Percentiles rank a stretch among this genome's conserved stretches.
phyloP scores from a whole-genome alignment of 1,140 invertebrate genomes.

The Drosophila pseudoobscura region DNA sequence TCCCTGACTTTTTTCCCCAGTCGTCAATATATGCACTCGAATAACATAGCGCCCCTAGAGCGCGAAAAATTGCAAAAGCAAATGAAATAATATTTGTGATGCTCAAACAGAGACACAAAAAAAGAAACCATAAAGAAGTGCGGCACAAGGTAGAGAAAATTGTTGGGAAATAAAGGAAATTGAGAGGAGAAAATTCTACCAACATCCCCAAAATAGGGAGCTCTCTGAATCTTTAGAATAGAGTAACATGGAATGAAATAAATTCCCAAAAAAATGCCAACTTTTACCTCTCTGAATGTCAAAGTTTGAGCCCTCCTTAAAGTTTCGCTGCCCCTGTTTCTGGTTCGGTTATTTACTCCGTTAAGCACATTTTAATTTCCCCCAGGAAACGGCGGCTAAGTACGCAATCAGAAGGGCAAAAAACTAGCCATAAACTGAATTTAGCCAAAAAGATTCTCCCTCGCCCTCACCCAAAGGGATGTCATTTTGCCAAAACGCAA shows the following conservation, averaged over 20 bases:
- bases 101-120: slow-evolving; percentile 27
- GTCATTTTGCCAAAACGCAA: slow-evolving; percentile 71
- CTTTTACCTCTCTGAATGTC: no score
- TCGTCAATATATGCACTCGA: slow-evolving; percentile 33
- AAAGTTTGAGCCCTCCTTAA: no score
- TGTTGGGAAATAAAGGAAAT: neutral
- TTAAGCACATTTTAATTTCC: slow-evolving; percentile 77
- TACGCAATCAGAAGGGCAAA: slow-evolving; percentile 46
- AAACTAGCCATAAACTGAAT: slow-evolving; percentile 62
- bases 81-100: slow-evolving; percentile 47
- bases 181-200: no score
- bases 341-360: slow-evolving; percentile 31
- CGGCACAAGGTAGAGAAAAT: neutral
- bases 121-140: neutral
- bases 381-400: slow-evolving; percentile 58
- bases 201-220: no score
- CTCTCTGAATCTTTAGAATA: no score
- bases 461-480: slow-evolving; percentile 54
- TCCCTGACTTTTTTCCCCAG: neutral
- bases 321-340: no score
- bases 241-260: no score
- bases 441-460: slow-evolving; percentile 43
- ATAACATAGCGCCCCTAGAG: slow-evolving; percentile 24
- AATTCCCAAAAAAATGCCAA: no score
- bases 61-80: slow-evolving; percentile 24